Base-by-base conservation (phyloP, 2,113 vertebrate genomes). In the Tonatia bakeri region DNA sequence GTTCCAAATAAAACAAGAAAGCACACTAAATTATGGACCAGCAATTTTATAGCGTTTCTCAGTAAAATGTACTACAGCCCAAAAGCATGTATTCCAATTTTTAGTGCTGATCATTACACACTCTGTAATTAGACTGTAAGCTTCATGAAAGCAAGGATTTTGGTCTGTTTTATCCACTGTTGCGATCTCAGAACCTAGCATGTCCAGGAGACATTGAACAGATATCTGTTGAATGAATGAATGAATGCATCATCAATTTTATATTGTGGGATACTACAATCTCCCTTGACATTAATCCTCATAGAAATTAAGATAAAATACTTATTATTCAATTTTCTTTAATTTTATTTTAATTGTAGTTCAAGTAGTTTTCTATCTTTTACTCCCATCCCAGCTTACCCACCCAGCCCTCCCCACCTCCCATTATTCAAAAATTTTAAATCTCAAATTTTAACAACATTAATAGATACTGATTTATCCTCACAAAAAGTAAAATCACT, bases 1-100 rank as follows among this genome's bases (percentile, higher is more conserved):
- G 15, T 81, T 93, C 87, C 69, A 79, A 88, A 80, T 69, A 81
- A 88, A 94, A 86, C 28, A 76, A 92, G 33, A 87, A 95, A 76
- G 47, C 24, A 86, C 19, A 90, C 13, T 77, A 85, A 89, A 83
- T 93, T 87, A 64, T 82, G 20, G 24, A 92, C 31, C 59, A 90
- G 64, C 38, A 83, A 61, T 80, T 40, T 69, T 87, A 83, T n/a
- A 61, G 33, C 31, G 85, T 80, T 92, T 91, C 56, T 81, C 47
- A 72, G 76, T 84, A 80, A 92, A 92, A 88, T 87, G 59, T 54
- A 50, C 76, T 64, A 38, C 13, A 95, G 17, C 47, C 64, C 28
- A 15, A 36, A 83, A 83, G 43, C 10, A 94, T 92, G 54, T 24
- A 56, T 75, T 82, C 82, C 19, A 64, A 5, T 52, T 88, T 20